These are phyloP conservation scores for Myrmecobius fasciatus DNA, from an alignment of 2,113 vertebrate species.

Conservation along the genomic window DNA sequence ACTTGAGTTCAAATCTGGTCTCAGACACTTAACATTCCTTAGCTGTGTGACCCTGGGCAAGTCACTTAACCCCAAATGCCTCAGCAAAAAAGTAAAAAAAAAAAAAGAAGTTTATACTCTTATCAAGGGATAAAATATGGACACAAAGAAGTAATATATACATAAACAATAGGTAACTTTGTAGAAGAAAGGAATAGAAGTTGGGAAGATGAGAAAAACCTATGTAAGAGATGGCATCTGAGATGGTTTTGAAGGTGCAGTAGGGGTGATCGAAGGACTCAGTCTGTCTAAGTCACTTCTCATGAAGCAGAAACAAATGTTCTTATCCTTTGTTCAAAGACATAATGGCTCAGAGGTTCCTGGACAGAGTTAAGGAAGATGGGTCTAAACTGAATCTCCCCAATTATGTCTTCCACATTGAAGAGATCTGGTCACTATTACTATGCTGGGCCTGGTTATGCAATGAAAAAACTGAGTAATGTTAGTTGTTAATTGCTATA, in stretches of 20 bases:
- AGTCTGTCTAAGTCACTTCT: neutral
- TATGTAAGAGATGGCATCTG: neutral
- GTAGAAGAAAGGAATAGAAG: neutral
- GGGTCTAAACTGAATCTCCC: neutral
- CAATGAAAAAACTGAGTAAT: neutral
- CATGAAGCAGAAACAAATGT: neutral
- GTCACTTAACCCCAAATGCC: too few relatives aligned
- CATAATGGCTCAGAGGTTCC: neutral
- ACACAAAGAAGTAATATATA: constrained; percentile 7
- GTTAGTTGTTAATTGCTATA: neutral
- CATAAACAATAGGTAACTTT: neutral
- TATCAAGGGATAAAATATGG: neutral
- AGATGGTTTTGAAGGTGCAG: neutral
- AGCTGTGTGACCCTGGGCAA: too few relatives aligned
- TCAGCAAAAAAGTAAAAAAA: too few relatives aligned
- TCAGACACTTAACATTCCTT: too few relatives aligned
- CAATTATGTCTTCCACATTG: neutral
- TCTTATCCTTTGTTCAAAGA: neutral
- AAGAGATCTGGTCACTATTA: neutral
- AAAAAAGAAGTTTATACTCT: constrained; percentile 43
- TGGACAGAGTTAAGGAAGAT: neutral
- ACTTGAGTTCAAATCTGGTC: too few relatives aligned
- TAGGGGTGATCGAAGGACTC: neutral
- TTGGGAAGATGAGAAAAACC: neutral
- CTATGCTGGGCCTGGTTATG: neutral